Conservation (phyloP, 2,113 vertebrate genomes). For the Syngnathus typhle region DNA sequence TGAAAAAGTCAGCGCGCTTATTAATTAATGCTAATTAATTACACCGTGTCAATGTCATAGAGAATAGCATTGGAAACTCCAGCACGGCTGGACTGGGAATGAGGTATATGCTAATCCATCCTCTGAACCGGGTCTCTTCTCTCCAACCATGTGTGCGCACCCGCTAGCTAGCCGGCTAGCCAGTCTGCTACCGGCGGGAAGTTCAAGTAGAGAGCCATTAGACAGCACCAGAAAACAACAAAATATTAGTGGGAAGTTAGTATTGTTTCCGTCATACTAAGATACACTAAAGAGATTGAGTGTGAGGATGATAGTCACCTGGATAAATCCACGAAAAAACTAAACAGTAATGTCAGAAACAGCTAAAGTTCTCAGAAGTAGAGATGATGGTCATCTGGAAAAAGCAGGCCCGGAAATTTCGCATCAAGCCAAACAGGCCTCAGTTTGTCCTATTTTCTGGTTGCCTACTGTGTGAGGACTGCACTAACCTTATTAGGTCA, state of each 20-base stretch:
- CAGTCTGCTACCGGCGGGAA: neutral
- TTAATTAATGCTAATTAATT: constrained; percentile 59
- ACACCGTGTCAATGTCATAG: constrained; percentile 61
- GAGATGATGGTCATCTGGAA: too few species aligned
- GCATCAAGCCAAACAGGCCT: neutral
- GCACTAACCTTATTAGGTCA: neutral
- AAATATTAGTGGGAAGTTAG: neutral
- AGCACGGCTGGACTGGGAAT: constrained; percentile 73
- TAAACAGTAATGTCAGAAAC: too few species aligned
- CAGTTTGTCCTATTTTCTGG: neutral
- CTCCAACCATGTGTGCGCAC: constrained; percentile 47
- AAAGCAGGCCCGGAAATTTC: neutral
- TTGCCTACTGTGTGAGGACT: neutral
- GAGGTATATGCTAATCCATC: constrained; percentile 75
- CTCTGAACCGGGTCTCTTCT: constrained; percentile 56
- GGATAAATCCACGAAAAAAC: neutral
- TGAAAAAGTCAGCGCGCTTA: constrained; percentile 60
- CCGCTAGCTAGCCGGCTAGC: constrained; percentile 1
- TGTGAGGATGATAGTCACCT: neutral
- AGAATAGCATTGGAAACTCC: constrained; percentile 68
- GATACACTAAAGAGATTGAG: neutral
- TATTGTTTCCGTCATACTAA: neutral
- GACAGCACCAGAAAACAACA: neutral
- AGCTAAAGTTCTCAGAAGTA: too few species aligned
- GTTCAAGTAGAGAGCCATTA: neutral